Conservation (phyloP, 2,888 invertebrate genomes). For the Hydrotaea cyrtoneurina region DNA sequence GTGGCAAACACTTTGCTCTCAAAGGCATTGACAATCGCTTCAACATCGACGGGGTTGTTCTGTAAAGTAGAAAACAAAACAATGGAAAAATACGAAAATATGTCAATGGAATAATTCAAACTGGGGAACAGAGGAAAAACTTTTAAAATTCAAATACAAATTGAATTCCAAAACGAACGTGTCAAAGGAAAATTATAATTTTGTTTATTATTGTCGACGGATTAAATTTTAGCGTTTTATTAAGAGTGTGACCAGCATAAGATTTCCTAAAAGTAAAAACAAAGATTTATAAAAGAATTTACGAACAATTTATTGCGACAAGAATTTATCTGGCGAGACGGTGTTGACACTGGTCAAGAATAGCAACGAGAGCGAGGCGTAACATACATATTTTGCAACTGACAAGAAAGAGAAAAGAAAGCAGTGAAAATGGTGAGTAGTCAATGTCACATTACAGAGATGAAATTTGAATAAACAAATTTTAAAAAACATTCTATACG, state of each 20-base stretch:
- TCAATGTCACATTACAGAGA: too few relatives aligned
- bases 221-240: conserved; percentile 6
- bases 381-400: background rate
- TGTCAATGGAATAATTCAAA: conserved; percentile 28
- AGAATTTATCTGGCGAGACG: conserved; percentile 2
- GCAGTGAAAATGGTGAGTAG: background rate
- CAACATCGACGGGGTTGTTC: conserved; percentile 67
- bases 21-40: conserved; percentile 66
- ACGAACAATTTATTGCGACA: conserved; percentile 11
- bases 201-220: conserved; percentile 11
- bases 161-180: conserved; percentile 60
- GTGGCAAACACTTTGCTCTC: conserved; percentile 57
- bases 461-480: too few relatives aligned
- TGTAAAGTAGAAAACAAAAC: conserved; percentile 57
- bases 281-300: conserved; percentile 4
- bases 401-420: background rate
- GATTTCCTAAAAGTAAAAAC: conserved; percentile 4
- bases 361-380: background rate
- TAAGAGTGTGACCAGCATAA: background rate
- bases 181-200: conserved; percentile 61
- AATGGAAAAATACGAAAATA: conserved; percentile 46
- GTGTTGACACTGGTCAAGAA: background rate
- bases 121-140: background rate
- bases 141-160: conserved; percentile 41
- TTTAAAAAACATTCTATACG: too few relatives aligned